Evolutionary conservation across 2,888 invertebrate genomes (phyloP).

Genomic region (Amblyjoppa proteus): DNA sequence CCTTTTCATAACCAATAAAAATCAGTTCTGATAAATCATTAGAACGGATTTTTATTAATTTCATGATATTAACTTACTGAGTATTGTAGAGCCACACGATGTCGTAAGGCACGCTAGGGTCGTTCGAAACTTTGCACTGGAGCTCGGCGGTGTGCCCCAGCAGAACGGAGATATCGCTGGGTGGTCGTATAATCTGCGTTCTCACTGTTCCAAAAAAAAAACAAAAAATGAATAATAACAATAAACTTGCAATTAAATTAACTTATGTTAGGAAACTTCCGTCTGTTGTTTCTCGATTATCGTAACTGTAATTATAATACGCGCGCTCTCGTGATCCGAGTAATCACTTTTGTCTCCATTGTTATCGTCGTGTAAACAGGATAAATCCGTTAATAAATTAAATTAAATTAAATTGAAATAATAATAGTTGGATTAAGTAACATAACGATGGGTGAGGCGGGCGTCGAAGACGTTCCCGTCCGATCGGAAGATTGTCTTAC

Average conservation of each 20-base stretch:
- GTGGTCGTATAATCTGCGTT: conserved; percentile 97
- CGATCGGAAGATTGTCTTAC: conserved; percentile 85
- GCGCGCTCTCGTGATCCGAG: no score
- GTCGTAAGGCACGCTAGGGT: conserved; percentile 94
- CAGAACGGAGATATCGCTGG: conserved; percentile 95
- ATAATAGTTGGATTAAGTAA: neutral
- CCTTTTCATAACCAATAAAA: no score
- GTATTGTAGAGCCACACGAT: conserved; percentile 96
- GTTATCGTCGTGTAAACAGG: no score
- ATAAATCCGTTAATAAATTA: no score
- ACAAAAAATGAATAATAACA: neutral
- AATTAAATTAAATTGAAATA: neutral
- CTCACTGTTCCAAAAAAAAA: conserved; percentile 87
- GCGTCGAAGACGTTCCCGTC: no score
- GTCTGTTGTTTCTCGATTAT: no score
- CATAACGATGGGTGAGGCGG: no score
- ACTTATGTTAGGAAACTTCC: no score
- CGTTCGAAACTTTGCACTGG: conserved; percentile 97
- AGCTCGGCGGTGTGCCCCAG: conserved; percentile 97
- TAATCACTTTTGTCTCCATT: no score
- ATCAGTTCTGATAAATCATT: no score
- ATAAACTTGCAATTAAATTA: neutral
- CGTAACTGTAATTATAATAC: no score
- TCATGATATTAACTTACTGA: conserved; percentile 87
- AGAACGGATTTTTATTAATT: neutral